These are phyloP conservation scores for Erpornis zantholeuca DNA, from an alignment of 2,113 vertebrate species.

Conservation along the genomic window DNA sequence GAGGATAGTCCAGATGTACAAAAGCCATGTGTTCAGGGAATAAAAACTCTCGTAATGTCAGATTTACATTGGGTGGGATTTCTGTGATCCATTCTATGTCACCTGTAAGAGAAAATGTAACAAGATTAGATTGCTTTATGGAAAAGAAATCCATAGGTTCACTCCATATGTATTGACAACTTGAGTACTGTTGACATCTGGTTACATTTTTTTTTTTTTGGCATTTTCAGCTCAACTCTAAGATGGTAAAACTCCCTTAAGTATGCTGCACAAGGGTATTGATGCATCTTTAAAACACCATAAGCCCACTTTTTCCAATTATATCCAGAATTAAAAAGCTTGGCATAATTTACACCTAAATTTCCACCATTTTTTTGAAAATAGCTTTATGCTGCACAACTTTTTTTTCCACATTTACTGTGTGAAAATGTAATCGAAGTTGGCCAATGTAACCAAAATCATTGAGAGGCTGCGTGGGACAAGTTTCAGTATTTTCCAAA, in stretches of 20 bases:
- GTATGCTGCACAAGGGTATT: neutral
- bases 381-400: neutral
- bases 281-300: neutral
- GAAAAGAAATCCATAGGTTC: neutral
- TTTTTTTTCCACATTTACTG: neutral
- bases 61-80: neutral
- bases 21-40: neutral
- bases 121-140: neutral
- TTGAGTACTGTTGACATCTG: neutral
- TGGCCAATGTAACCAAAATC: neutral
- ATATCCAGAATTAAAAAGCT: neutral
- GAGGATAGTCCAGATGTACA: neutral
- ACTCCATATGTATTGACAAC: neutral
- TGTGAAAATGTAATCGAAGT: neutral
- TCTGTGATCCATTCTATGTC: constrained; percentile 46
- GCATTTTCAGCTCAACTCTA: neutral
- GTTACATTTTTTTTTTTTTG: neutral
- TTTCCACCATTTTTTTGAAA: neutral
- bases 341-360: neutral
- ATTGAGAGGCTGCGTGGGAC: fast-evolving
- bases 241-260: neutral
- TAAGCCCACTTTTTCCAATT: neutral
- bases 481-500: neutral
- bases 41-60: neutral
- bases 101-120: constrained; percentile 3